phyloP scores from a whole-genome alignment of 2,113 vertebrate species.

The Prunella himalayana region DNA sequence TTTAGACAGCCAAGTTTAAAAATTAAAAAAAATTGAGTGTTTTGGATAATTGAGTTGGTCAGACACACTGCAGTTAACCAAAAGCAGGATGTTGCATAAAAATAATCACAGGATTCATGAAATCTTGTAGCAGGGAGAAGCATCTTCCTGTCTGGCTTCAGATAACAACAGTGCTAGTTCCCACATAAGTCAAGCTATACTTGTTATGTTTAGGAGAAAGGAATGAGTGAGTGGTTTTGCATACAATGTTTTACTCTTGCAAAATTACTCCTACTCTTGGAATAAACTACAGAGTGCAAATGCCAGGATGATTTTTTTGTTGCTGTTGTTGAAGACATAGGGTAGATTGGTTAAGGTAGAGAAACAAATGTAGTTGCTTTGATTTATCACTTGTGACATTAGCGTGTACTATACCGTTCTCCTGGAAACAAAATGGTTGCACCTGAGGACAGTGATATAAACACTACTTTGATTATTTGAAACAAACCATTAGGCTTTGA shows the following conservation, averaged over 20 bases:
- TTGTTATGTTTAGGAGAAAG: not conserved
- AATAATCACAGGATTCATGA: not conserved
- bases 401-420: slow-evolving; percentile 64
- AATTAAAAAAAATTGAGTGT: not conserved
- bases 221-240: slow-evolving; percentile 68
- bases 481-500: slow-evolving; percentile 80
- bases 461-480: slow-evolving; percentile 79
- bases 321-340: slow-evolving; percentile 53
- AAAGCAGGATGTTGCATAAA: not conserved
- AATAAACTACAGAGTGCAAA: slow-evolving; percentile 66
- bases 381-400: slow-evolving; percentile 79
- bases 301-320: slow-evolving; percentile 64
- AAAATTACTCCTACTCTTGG: slow-evolving; percentile 52
- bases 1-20: slow-evolving; percentile 11
- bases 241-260: slow-evolving; percentile 59
- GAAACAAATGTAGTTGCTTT: slow-evolving; percentile 75
- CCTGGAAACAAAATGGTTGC: slow-evolving; percentile 75
- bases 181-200: not conserved
- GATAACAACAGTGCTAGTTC: not conserved
- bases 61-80: not conserved
- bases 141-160: not conserved
- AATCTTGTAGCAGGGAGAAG: not conserved
- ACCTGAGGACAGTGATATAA: slow-evolving; percentile 78
- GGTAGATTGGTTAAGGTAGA: slow-evolving; percentile 65
- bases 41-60: not conserved